phyloP scores from a whole-genome alignment of 2,797 vertebrate species.

The Manis javanica region DNA sequence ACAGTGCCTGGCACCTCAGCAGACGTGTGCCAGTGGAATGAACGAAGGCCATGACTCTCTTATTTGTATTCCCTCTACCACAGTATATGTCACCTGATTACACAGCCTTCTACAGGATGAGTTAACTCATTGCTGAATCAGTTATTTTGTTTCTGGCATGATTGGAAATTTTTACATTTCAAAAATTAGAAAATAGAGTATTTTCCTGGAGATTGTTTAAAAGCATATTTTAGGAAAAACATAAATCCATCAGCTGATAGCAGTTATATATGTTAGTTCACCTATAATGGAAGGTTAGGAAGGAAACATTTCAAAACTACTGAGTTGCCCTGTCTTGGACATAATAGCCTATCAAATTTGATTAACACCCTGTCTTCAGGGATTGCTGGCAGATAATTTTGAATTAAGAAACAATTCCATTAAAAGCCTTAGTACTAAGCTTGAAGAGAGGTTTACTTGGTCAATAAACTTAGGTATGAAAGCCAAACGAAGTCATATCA shows the following conservation, averaged over 20 bases:
- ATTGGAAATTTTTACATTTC: slow-evolving; percentile 16
- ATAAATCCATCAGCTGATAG: not conserved
- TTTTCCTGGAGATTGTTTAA: not conserved
- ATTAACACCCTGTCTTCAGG: not conserved
- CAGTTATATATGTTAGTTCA: not conserved
- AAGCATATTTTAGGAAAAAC: not conserved
- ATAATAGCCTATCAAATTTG: not conserved
- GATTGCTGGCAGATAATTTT: not conserved
- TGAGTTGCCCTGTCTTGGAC: not conserved
- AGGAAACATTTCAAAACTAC: not conserved
- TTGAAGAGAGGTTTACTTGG: not conserved
- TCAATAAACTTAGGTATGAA: not conserved
- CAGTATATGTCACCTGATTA: too few relatives aligned
- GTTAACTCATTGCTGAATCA: not conserved
- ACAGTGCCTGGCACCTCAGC: not conserved
- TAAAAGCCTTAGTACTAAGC: not conserved
- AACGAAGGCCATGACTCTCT: not conserved
- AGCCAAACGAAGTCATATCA: not conserved
- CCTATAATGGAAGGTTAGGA: not conserved
- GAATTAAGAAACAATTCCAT: not conserved
- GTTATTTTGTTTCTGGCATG: not conserved
- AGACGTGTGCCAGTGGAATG: not conserved
- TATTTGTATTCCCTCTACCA: not conserved
- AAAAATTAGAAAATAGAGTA: not conserved
- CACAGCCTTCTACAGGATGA: not conserved